phyloP scores from a whole-genome alignment of 2,888 invertebrate genomes.

The Drosophila bunnanda region DNA sequence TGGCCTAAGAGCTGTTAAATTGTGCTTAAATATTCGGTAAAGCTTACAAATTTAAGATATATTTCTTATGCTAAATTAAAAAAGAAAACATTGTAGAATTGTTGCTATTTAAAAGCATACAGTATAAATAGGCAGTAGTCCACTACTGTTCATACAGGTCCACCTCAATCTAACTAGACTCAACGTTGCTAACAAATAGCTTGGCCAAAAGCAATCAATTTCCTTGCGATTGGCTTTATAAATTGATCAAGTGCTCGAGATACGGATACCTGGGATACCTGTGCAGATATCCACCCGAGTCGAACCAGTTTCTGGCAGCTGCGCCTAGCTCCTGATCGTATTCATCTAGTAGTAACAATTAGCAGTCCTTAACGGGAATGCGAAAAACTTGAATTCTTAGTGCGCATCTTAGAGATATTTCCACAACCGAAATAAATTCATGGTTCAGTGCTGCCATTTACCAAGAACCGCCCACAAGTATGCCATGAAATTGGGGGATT shows the following conservation, averaged over 20 bases:
- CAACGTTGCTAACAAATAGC: constrained; percentile 51
- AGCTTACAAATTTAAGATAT: not conserved
- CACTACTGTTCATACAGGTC: not conserved
- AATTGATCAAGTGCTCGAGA: constrained; percentile 38
- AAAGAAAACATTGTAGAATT: not conserved
- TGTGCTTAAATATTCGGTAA: not conserved
- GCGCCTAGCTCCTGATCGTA: constrained; percentile 1
- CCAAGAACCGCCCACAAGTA: constrained; percentile 57
- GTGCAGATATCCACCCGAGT: constrained; percentile 8
- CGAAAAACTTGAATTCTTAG: constrained; percentile 22
- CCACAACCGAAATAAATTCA: not conserved
- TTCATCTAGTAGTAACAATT: constrained; percentile 4
- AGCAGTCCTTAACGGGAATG: constrained; percentile 8
- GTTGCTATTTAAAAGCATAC: not conserved
- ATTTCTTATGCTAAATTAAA: not conserved
- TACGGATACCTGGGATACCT: constrained; percentile 19
- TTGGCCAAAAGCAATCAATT: constrained; percentile 63
- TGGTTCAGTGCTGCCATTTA: constrained; percentile 16
- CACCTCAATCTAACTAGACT: constrained; percentile 7
- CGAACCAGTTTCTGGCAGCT: constrained; percentile 18
- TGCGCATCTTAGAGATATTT: constrained; percentile 14
- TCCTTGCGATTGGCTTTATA: constrained; percentile 39
- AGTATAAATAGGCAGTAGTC: no score
- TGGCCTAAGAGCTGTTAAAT: not conserved
- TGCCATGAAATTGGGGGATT: constrained; percentile 40